Base-by-base conservation (phyloP, 23 tunicate species). In the Ascidia mentula region DNA sequence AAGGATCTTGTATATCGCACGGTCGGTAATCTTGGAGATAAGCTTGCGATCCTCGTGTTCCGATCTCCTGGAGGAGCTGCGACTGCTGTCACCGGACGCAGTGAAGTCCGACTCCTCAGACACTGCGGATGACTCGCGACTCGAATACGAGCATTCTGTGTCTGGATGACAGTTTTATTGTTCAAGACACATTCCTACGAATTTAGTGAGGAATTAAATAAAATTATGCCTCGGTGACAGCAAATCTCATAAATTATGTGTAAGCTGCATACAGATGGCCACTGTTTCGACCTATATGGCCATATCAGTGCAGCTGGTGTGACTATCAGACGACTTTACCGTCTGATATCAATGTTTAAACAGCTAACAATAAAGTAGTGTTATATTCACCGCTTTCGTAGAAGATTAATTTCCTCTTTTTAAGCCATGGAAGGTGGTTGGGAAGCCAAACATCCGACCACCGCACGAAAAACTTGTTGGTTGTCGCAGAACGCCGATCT, bases 1-100 rank as follows among this genome's bases (percentile, higher is more conserved):
- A 13, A 85, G 36, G 5, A 91, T 42, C 72, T 82, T 82, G 79
- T 91, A 91, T 17, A 82, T 84, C 0, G 97, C 86, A 17, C 65
- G 75, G 36, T 88, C 89, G 26, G 82, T 60, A 13, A 69, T 65
- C 26, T 40, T 46, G 7, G 73, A 34, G 6, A 37, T 36, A 7
- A 46, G 17, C 34, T 42, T 73, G 26, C 75, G 60, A 42, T 22
- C 28, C 6, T 36, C 37, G 7, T 40, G 31, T 6, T 26, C 38
- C 40, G 77, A 36, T 2, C 46, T 40, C 31, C 36, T 4, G 22
- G 65, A 53, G 28, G 65, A 53, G 22, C 28, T 9, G 8, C 53
- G 38, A 33, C 77, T 60, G 79, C 77, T 45, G 69, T 28, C 31
- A 24, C 59, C 3, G 4, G 40, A 32, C 5, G 61, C n/a, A 3